phyloP scores from a whole-genome alignment of 53 echinoderm and acorn worm genomes.

The Hippasteria phrygiana region DNA sequence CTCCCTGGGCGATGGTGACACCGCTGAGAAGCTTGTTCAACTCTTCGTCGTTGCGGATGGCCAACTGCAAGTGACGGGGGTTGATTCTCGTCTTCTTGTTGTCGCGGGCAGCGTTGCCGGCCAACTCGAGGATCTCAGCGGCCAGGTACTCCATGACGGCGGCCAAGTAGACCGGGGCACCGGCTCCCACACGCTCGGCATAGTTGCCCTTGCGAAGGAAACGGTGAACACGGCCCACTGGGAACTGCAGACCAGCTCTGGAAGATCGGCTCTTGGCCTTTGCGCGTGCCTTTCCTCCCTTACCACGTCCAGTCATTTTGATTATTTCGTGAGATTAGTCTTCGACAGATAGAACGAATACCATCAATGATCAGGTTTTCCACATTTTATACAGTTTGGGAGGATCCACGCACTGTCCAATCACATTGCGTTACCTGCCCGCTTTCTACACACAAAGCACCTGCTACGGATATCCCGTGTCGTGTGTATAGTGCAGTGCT shows the following conservation, averaged over 20 bases:
- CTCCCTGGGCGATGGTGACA: slow-evolving; percentile 90
- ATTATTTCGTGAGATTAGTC: slow-evolving; percentile 38
- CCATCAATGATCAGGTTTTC: neutral
- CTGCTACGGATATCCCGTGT: neutral
- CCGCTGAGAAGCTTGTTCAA: slow-evolving; percentile 86
- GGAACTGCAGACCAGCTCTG: slow-evolving; percentile 92
- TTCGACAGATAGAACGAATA: slow-evolving; percentile 27
- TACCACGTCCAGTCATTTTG: slow-evolving; percentile 93
- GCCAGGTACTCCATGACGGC: slow-evolving; percentile 92
- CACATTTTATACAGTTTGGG: slow-evolving; percentile 21
- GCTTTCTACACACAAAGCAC: neutral
- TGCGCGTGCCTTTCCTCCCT: slow-evolving; percentile 80
- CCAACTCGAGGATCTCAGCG: slow-evolving; percentile 91
- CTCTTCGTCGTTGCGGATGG: slow-evolving; percentile 96
- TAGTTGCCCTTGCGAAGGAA: slow-evolving; percentile 91
- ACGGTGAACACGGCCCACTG: slow-evolving; percentile 93
- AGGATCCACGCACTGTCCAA: slow-evolving; percentile 29
- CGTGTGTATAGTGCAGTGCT: neutral
- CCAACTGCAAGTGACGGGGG: slow-evolving; percentile 94
- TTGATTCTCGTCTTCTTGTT: slow-evolving; percentile 97
- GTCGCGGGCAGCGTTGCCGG: slow-evolving; percentile 97
- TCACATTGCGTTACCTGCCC: neutral
- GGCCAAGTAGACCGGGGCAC: slow-evolving; percentile 90
- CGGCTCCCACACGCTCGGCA: slow-evolving; percentile 81
- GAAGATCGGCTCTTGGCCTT: slow-evolving; percentile 87